phyloP scores from a whole-genome alignment of 1,140 invertebrate genomes.

The Nixonia krombeini region DNA sequence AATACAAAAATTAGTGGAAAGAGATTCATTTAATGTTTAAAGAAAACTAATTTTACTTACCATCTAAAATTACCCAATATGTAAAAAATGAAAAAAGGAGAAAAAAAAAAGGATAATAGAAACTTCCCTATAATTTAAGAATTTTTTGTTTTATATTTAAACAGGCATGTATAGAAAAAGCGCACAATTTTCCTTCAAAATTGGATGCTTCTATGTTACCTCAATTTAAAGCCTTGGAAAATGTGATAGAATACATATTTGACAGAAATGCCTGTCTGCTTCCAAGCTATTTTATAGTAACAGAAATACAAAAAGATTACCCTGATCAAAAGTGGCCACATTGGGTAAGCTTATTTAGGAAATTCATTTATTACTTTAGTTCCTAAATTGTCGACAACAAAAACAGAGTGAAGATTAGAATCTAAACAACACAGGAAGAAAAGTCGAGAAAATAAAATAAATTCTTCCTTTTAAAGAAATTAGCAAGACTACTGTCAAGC shows the following conservation, averaged over 20 bases:
- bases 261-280: constrained; percentile 92
- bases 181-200: constrained; percentile 81
- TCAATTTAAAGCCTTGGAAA: constrained; percentile 84
- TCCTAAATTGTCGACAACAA: not conserved
- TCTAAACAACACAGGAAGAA: not conserved
- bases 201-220: constrained; percentile 84
- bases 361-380: not conserved
- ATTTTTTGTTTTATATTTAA: too few relatives aligned
- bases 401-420: constrained; percentile 7
- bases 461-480: constrained; percentile 75
- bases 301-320: constrained; percentile 92
- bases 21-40: too few relatives aligned
- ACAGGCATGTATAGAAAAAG: constrained; percentile 88
- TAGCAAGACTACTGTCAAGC: constrained; percentile 86
- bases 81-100: too few relatives aligned
- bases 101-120: too few relatives aligned
- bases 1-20: not conserved
- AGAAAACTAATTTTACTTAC: too few relatives aligned
- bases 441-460: constrained; percentile 1
- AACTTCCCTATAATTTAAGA: too few relatives aligned
- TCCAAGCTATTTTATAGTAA: constrained; percentile 94
- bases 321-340: constrained; percentile 90
- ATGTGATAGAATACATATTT: constrained; percentile 90
- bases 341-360: constrained; percentile 82
- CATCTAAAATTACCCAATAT: too few relatives aligned